Base-by-base conservation (phyloP, 1,140 invertebrate species). In the Bombus confusus region DNA sequence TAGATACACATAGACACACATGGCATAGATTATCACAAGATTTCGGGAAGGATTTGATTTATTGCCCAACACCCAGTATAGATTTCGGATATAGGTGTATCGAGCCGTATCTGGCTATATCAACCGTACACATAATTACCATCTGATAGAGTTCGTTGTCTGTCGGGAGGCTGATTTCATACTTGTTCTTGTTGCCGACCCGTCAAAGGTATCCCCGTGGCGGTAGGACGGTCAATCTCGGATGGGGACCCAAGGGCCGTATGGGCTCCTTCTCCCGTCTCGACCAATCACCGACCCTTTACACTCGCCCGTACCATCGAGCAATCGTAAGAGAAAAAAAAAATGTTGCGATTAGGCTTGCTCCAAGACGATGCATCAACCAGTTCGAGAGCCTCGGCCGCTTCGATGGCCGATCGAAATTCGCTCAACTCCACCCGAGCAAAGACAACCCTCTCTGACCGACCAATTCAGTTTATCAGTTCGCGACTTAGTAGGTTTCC, bases 141-240 rank as follows among this genome's bases (percentile, higher is more conserved):
- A 95, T 95, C 93, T 94, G 94, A 95, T 95, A 95, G 94, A 94
- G 94, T 95, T 93, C 91, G 94, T 94, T 94, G 94, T 94, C 93
- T 93, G 94, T 94, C 92, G 92, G 86, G 93, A 93, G 91, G 92
- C 91, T 93, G 94, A 94, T 95, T 94, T 94, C 88, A 94, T 94
- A 93, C 94, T 94, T 95, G 91, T 94, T 95, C 92, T 92, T 95
- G 90, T 95, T 95, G 92, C 92, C 90, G 90, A 88, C 91, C 92
- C 94, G 93, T 95, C 94, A 95, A 94, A 95, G 91, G 92, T 92
- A 94, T 94, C 92, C 92, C 93, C 86, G 91, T 93, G 89, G 93
- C 92, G 91, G 93, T 94, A 94, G 94, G 94, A 95, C 89, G 94
- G 93, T 91, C 90, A 92, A 93, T 94, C 93, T 91, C 90, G 90